These are phyloP conservation scores for Uloborus plumipes DNA, from an alignment of 2,888 invertebrate genomes.

Conservation along the genomic window DNA sequence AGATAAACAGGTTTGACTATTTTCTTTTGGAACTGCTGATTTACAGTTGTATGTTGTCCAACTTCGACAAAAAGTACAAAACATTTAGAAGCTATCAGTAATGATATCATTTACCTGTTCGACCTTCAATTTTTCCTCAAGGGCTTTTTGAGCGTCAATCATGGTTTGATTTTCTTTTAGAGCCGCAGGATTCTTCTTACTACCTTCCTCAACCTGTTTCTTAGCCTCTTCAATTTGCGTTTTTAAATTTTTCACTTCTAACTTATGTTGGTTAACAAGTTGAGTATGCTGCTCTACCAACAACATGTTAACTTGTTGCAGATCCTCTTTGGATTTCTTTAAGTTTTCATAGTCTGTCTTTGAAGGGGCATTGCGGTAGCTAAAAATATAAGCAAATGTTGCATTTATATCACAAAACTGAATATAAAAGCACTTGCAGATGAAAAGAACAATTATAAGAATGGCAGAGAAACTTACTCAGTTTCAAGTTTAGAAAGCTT, in stretches of 20 bases:
- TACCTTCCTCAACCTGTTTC: slow-evolving; percentile 60
- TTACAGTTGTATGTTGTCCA: no score
- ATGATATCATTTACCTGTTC: slow-evolving; percentile 17
- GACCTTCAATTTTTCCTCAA: slow-evolving; percentile 32
- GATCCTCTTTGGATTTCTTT: slow-evolving; percentile 73
- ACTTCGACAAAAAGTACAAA: no score
- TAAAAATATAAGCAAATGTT: background rate
- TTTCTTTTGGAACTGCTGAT: no score
- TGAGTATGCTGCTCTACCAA: slow-evolving; percentile 78
- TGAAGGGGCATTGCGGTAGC: slow-evolving; percentile 31
- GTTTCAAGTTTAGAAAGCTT: slow-evolving; percentile 60
- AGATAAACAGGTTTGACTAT: no score
- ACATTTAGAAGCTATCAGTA: no score
- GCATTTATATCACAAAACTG: background rate
- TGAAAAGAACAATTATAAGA: background rate
- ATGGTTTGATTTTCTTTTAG: slow-evolving; percentile 19
- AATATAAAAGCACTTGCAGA: background rate
- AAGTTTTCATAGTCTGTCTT: slow-evolving; percentile 34
- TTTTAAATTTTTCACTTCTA: slow-evolving; percentile 73
- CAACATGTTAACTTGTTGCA: slow-evolving; percentile 76
- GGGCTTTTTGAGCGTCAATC: slow-evolving; percentile 13
- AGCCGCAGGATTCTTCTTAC: slow-evolving; percentile 10
- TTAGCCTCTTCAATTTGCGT: slow-evolving; percentile 70
- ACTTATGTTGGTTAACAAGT: slow-evolving; percentile 59
- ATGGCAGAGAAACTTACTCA: slow-evolving; percentile 45